Conservation (phyloP, 2,113 vertebrate genomes). For the Drymodes brunneopygia region DNA sequence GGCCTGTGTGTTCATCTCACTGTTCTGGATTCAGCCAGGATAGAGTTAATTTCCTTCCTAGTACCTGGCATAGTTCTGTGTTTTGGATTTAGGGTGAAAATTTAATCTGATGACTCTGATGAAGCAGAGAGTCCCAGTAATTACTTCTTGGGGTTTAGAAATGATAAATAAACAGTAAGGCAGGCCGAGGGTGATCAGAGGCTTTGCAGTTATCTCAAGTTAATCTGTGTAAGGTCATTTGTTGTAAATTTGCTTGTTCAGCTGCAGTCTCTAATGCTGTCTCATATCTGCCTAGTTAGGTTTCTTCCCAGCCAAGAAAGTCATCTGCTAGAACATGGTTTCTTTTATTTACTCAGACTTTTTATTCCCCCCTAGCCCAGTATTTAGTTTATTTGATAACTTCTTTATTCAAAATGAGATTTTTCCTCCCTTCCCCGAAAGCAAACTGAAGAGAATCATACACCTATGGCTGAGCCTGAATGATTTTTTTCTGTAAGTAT, state of each 20-base stretch:
- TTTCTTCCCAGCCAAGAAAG: background rate
- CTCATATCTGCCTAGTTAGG: background rate
- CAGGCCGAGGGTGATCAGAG: background rate
- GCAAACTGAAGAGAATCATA: background rate
- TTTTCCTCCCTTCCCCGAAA: background rate
- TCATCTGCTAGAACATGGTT: background rate
- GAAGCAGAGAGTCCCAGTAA: background rate
- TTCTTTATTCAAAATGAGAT: background rate
- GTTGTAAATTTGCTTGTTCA: background rate
- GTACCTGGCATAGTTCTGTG: background rate
- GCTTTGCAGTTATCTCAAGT: background rate
- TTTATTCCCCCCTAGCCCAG: accelerated
- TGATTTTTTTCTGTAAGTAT: background rate
- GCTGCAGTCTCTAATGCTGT: background rate
- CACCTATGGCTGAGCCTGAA: background rate
- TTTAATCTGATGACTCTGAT: background rate
- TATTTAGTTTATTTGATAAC: background rate
- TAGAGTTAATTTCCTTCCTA: background rate
- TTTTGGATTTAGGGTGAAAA: background rate
- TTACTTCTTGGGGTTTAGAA: background rate
- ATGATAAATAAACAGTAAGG: background rate
- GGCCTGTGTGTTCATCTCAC: background rate
- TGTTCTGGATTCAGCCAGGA: background rate
- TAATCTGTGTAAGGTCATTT: background rate
- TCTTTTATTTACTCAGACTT: background rate